Conservation (phyloP, 1,140 invertebrate species). For the Trachymyrmex cornetzi region DNA sequence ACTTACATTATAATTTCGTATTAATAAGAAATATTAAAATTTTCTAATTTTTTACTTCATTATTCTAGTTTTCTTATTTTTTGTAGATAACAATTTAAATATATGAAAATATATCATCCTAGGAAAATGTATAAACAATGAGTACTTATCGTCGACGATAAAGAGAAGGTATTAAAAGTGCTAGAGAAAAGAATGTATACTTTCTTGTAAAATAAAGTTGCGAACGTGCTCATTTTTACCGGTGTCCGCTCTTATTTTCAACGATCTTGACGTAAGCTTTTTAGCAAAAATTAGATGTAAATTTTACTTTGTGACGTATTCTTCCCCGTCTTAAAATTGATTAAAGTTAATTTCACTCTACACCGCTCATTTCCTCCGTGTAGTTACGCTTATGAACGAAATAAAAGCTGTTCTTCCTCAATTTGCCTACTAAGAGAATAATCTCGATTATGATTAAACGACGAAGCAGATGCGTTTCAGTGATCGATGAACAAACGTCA, state of each 20-base stretch:
- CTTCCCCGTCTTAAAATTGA: constrained; percentile 52
- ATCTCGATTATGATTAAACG: constrained; percentile 53
- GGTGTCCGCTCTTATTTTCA: constrained; percentile 17
- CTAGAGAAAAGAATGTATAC: constrained; percentile 4
- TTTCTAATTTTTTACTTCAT: constrained; percentile 3
- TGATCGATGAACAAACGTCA: constrained; percentile 21
- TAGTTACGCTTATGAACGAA: constrained; percentile 44
- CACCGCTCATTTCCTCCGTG: constrained; percentile 17
- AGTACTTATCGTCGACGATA: constrained; percentile 30
- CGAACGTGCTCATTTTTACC: constrained; percentile 22
- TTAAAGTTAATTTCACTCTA: constrained; percentile 51
- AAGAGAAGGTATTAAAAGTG: constrained; percentile 23
- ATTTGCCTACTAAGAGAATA: constrained; percentile 37
- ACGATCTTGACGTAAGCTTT: constrained; percentile 51
- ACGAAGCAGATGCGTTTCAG: constrained; percentile 4
- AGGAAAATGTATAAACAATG: constrained; percentile 20
- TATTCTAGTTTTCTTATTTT: not conserved
- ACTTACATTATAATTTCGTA: not conserved
- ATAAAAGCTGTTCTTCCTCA: constrained; percentile 45
- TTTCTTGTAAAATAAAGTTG: constrained; percentile 26
- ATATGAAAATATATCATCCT: constrained; percentile 5
- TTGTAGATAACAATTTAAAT: not conserved
- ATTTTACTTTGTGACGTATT: constrained; percentile 52
- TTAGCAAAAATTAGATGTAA: constrained; percentile 55
- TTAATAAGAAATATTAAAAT: not conserved